Evolutionary conservation across 2,113 vertebrate genomes (phyloP).

Genomic region (Hyla sarda): DNA sequence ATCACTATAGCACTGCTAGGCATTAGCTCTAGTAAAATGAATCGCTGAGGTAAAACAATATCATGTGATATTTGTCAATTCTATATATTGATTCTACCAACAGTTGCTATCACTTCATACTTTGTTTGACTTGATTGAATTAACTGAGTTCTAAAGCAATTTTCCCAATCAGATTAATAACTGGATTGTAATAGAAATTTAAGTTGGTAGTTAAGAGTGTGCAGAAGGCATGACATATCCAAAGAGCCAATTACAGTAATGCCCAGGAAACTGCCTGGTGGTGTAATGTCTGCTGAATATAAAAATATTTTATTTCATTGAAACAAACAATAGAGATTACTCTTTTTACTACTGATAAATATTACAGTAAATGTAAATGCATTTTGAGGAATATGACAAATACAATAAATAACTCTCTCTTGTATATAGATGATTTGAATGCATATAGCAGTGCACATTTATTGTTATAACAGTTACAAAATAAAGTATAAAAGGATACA

Average conservation of each 20-base stretch:
- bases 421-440: not conserved
- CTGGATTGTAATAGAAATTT: not conserved
- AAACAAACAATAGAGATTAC: not conserved
- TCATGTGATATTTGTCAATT: not conserved
- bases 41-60: not conserved
- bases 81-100: not conserved
- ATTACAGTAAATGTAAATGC: not conserved
- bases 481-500: too few species aligned
- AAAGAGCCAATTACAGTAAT: slow-evolving; percentile 9
- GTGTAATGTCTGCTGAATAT: not conserved
- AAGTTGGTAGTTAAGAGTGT: not conserved
- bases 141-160: not conserved
- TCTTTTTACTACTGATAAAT: not conserved
- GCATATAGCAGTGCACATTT: too few species aligned
- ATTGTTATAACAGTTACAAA: too few species aligned
- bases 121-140: not conserved
- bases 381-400: not conserved
- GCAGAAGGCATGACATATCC: not conserved
- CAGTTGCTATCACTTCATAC: not conserved
- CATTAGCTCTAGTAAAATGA: not conserved
- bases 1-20: too few species aligned
- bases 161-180: not conserved
- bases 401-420: not conserved
- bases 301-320: not conserved
- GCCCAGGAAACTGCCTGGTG: not conserved